Percentiles rank a stretch among this genome's conserved stretches.
Evolutionary conservation across 2,888 invertebrate genomes (phyloP).

Genomic region (Andrena hattorfiana): DNA sequence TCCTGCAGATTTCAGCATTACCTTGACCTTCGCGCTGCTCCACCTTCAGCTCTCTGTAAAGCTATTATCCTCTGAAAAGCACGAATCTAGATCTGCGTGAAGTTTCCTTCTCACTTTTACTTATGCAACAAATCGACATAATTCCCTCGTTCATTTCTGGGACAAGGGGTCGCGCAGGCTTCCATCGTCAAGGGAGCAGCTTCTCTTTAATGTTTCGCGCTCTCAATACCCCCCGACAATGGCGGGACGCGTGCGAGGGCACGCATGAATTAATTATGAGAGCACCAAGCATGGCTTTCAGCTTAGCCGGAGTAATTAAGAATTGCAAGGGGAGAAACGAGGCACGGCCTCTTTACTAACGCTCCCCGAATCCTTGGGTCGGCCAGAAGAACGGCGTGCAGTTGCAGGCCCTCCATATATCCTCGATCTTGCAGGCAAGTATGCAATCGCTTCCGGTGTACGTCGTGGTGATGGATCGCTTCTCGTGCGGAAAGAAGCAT

Average conservation of each 20-base stretch:
- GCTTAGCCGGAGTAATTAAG: not conserved
- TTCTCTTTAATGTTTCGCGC: not conserved
- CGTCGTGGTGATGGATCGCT: slow-evolving; percentile 67
- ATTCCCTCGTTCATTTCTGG: not conserved
- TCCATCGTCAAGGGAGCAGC: not conserved
- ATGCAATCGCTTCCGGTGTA: slow-evolving; percentile 88
- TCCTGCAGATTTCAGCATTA: not conserved
- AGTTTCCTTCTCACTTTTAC: not conserved
- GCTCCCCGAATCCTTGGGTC: slow-evolving; percentile 61
- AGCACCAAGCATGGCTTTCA: not conserved
- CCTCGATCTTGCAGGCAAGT: slow-evolving; percentile 86
- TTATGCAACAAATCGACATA: not conserved
- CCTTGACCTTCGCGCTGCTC: not conserved
- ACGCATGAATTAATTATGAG: not conserved
- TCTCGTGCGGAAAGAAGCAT: slow-evolving; percentile 87
- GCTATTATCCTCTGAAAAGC: not conserved
- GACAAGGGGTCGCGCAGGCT: not conserved
- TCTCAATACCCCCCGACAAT: not conserved
- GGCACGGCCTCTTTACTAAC: slow-evolving; percentile 43
- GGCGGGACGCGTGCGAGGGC: not conserved
- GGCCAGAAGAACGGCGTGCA: slow-evolving; percentile 88
- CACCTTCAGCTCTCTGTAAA: not conserved
- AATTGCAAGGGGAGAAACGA: not conserved
- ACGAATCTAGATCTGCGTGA: not conserved
- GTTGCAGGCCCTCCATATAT: slow-evolving; percentile 86